These are phyloP conservation scores for Drosophila leontia DNA, from an alignment of 1,140 invertebrate species.

Conservation along the genomic window DNA sequence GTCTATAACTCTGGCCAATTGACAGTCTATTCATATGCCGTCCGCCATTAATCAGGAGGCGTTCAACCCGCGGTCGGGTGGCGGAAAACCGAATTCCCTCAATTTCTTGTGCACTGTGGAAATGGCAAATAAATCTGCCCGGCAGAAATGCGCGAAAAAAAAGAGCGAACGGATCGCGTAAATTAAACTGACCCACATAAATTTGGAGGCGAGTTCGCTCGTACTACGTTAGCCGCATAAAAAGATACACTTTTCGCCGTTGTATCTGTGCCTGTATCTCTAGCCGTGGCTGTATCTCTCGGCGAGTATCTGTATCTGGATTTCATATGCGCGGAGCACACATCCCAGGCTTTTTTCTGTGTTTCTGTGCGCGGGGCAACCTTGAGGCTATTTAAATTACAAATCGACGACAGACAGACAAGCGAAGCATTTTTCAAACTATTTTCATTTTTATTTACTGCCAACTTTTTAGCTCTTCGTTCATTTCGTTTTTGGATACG, in stretches of 20 bases:
- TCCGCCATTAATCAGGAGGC: constrained; percentile 63
- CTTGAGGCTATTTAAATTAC: constrained; percentile 84
- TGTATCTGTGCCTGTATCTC: constrained; percentile 12
- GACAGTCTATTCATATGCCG: constrained; percentile 60
- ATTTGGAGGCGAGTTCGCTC: constrained; percentile 55
- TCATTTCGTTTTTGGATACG: constrained; percentile 46
- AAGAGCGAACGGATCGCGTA: constrained; percentile 60
- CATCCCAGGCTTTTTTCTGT: constrained; percentile 40
- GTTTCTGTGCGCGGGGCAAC: constrained; percentile 59
- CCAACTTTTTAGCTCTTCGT: constrained; percentile 68
- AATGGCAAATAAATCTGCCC: constrained; percentile 68
- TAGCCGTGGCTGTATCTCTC: constrained; percentile 28
- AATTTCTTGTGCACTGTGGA: constrained; percentile 32
- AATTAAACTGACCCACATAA: constrained; percentile 84
- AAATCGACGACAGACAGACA: constrained; percentile 65
- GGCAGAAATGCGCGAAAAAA: constrained; percentile 52
- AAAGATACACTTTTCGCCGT: constrained; percentile 36
- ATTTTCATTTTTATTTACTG: constrained; percentile 82
- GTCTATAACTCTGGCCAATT: constrained; percentile 67
- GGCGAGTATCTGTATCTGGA: constrained; percentile 67
- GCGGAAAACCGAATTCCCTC: constrained; percentile 40
- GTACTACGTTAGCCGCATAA: constrained; percentile 74
- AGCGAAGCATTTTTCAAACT: constrained; percentile 72
- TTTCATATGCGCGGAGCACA: constrained; percentile 69
- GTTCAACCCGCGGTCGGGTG: constrained; percentile 51